A percentile compares a stretch with the other conserved stretches of the same genome.
phyloP scores from a whole-genome alignment of 2,888 invertebrate species.

The Drosophila robusta region DNA sequence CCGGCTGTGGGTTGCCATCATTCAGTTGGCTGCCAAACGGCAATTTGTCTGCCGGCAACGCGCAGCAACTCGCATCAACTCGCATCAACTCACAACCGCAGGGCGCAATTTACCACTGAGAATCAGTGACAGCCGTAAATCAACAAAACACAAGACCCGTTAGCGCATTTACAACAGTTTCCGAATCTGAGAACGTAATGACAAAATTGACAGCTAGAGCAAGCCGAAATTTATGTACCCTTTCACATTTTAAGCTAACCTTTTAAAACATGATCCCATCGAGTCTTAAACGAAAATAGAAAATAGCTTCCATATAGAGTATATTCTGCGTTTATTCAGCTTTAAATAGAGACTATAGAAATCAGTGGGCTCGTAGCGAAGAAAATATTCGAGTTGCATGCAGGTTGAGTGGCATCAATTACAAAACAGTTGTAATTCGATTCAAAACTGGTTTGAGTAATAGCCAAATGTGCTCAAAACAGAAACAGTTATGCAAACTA shows the following conservation, averaged over 20 bases:
- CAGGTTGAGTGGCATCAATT: neutral
- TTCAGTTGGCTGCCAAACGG: conserved; percentile 28
- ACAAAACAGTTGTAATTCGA: conserved; percentile 4
- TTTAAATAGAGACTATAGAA: too few species aligned
- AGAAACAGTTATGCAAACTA: conserved; percentile 36
- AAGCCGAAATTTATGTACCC: neutral
- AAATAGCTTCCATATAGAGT: neutral
- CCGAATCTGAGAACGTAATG: conserved; percentile 9
- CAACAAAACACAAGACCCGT: conserved; percentile 39
- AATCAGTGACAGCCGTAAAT: conserved; percentile 55
- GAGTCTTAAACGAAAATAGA: too few species aligned
- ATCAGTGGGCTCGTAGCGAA: too few species aligned
- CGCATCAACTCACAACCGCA: conserved; percentile 23
- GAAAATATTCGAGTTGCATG: too few species aligned
- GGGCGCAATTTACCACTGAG: conserved; percentile 52
- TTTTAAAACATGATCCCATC: too few species aligned
- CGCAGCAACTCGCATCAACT: conserved; percentile 11
- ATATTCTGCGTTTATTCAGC: neutral
- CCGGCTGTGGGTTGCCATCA: conserved; percentile 43
- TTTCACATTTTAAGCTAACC: too few species aligned
- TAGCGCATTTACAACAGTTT: conserved; percentile 28
- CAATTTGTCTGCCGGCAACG: conserved; percentile 53
- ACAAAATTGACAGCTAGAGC: conserved; percentile 12
- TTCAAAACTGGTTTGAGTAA: conserved; percentile 16
- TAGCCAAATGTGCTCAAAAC: conserved; percentile 11